Evolutionary conservation across 2,888 invertebrate genomes (phyloP).

Genomic region (Entomobrya multifasciata): DNA sequence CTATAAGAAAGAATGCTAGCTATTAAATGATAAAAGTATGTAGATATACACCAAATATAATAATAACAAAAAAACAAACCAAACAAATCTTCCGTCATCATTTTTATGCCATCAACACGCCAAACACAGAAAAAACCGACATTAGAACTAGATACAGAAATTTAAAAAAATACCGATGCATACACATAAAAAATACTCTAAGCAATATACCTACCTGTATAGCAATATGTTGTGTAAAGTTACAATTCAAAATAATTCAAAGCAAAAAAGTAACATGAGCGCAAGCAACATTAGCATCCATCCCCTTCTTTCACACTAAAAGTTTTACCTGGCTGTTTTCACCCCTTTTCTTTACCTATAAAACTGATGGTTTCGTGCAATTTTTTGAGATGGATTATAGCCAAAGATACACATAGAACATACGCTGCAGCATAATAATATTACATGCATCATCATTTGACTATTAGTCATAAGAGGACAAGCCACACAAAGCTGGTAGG

Average conservation of each 20-base stretch:
- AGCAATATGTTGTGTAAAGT: no score
- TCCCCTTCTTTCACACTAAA: background rate
- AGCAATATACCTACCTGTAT: no score
- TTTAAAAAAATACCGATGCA: background rate
- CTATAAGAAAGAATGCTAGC: background rate
- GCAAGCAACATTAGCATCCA: background rate
- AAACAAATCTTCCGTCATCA: background rate
- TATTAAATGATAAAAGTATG: background rate
- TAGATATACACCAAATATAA: background rate
- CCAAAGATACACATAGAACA: background rate
- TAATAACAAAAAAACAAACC: background rate
- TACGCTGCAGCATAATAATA: background rate
- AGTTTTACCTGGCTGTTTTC: background rate
- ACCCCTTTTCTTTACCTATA: background rate
- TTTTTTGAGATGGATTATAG: background rate
- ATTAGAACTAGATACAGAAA: no score
- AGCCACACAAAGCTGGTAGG: constrained; percentile 70
- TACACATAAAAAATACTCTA: no score
- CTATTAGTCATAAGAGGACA: constrained; percentile 63
- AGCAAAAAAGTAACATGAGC: no score
- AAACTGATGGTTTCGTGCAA: background rate
- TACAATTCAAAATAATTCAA: constrained; percentile 25
- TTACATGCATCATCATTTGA: constrained; percentile 16
- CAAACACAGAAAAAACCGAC: no score
- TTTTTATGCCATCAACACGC: background rate